Conservation (phyloP, 2,888 invertebrate genomes). For the Margaritifera margaritifera region DNA sequence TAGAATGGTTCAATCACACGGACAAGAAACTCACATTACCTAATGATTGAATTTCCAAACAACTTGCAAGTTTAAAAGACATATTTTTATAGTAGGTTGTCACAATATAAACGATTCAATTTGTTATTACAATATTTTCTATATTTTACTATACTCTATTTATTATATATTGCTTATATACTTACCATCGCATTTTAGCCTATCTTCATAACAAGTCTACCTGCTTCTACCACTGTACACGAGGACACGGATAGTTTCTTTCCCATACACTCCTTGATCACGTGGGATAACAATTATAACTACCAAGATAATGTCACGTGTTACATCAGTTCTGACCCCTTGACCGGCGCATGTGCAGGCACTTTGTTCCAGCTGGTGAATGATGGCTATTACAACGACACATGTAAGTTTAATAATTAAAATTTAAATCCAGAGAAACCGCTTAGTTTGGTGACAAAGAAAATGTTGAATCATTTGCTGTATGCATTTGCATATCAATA, state of each 20-base stretch:
- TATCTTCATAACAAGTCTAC: constrained; percentile 8
- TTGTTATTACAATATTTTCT: too few species aligned
- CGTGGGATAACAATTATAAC: constrained; percentile 20
- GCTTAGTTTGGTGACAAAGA: too few species aligned
- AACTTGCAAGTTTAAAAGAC: too few species aligned
- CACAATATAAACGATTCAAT: too few species aligned
- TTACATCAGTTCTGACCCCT: constrained; percentile 6
- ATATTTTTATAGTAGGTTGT: too few species aligned
- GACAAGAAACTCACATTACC: too few species aligned
- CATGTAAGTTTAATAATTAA: constrained; percentile 7
- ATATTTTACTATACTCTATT: too few species aligned
- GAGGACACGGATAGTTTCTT: constrained; percentile 17
- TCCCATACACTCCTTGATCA: constrained; percentile 5
- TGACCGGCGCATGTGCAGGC: background rate
- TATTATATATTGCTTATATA: background rate
- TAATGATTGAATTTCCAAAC: too few species aligned
- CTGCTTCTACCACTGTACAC: constrained; percentile 3
- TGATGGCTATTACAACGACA: constrained; percentile 12
- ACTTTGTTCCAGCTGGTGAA: constrained; percentile 14
- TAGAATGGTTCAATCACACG: too few species aligned
- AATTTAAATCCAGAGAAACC: too few species aligned
- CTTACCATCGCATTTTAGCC: constrained; percentile 7
- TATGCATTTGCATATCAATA: too few species aligned
- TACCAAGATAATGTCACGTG: constrained; percentile 28
- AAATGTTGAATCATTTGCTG: too few species aligned